Evolutionary conservation across 2,797 vertebrate species (phyloP).

Genomic region (Chromis chromis): DNA sequence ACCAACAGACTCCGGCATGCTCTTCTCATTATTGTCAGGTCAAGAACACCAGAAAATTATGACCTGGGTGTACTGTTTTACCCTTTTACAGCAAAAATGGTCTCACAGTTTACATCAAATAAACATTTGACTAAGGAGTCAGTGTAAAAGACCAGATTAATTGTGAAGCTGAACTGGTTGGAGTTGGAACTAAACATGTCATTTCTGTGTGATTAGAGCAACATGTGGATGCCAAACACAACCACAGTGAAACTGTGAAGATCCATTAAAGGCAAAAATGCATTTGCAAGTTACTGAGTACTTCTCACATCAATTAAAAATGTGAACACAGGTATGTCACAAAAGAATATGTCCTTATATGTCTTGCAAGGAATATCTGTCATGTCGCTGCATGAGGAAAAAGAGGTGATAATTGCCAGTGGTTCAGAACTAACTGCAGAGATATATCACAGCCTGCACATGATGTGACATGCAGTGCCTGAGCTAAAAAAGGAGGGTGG

Average conservation of each 20-base stretch:
- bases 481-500: constrained; percentile 70
- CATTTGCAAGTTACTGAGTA: background rate
- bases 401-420: background rate
- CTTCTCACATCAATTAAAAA: background rate
- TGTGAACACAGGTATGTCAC: background rate
- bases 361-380: background rate
- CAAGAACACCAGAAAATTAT: background rate
- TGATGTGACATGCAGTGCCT: constrained; percentile 27
- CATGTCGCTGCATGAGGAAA: background rate
- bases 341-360: background rate
- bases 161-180: background rate
- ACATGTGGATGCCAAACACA: constrained; percentile 10
- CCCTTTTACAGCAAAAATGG: background rate
- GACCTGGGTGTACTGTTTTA: background rate
- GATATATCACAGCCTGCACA: background rate
- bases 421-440: background rate
- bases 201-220: background rate
- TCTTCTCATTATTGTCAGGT: background rate
- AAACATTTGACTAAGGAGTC: too few species aligned
- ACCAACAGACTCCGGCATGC: background rate
- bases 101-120: background rate
- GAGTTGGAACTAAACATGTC: background rate
- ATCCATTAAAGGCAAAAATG: background rate
- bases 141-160: background rate
- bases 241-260: background rate